Conservation (phyloP, 30 jellyfish, hydroid and myxozoan genomes). For the Calvadosia cruxmelitensis region DNA sequence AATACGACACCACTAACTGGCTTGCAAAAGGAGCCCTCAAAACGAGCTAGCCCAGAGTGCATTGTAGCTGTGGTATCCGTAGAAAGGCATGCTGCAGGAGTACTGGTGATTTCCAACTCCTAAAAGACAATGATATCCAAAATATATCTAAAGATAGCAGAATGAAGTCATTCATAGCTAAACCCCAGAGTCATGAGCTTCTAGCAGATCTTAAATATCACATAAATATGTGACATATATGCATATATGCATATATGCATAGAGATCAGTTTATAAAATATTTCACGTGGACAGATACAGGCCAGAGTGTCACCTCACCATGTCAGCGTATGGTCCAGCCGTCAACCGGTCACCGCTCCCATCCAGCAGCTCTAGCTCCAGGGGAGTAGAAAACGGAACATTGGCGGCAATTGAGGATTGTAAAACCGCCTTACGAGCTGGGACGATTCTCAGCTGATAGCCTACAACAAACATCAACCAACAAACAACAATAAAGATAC, state of each 20-base stretch:
- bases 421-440: conserved; percentile 31
- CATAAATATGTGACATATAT: no score
- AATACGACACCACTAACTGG: conserved; percentile 20
- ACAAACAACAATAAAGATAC: no score
- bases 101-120: conserved; percentile 3
- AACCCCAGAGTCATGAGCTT: no score
- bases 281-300: not conserved
- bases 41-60: conserved; percentile 44
- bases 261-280: not conserved
- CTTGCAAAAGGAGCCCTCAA: conserved; percentile 70
- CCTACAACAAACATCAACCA: not conserved
- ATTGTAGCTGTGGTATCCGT: conserved; percentile 39
- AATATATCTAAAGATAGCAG: not conserved
- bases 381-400: conserved; percentile 48
- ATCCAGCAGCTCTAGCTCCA: conserved; percentile 50
- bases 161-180: no score
- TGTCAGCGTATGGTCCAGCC: conserved; percentile 20
- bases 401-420: conserved; percentile 59
- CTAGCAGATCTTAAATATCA: no score
- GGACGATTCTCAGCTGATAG: conserved; percentile 43
- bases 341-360: conserved; percentile 21
- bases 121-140: not conserved
- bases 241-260: no score
- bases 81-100: conserved; percentile 18
- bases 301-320: conserved; percentile 15